phyloP scores from a whole-genome alignment of 2,888 invertebrate species.

The Andrena hattorfiana region DNA sequence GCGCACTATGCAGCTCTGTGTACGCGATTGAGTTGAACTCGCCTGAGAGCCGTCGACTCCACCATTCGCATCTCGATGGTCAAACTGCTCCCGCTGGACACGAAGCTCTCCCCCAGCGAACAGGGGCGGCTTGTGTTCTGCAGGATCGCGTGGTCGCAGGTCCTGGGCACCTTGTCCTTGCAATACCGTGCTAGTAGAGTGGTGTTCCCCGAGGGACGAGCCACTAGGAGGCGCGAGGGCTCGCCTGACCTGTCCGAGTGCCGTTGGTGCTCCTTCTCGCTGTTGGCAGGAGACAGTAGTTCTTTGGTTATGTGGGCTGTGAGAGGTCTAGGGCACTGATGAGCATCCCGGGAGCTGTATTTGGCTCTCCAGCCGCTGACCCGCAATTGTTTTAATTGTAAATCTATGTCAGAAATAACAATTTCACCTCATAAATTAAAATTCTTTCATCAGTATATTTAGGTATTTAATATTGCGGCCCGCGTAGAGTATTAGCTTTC shows the following conservation, averaged over 20 bases:
- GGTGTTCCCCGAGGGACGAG: conserved; percentile 89
- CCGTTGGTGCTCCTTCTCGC: conserved; percentile 83
- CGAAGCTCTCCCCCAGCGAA: conserved; percentile 92
- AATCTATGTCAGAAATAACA: too few species aligned
- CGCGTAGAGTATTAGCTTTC: too few species aligned
- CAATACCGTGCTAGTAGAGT: conserved; percentile 93
- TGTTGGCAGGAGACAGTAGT: conserved; percentile 58
- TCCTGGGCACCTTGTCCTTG: conserved; percentile 92
- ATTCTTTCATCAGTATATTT: too few species aligned
- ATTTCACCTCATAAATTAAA: too few species aligned
- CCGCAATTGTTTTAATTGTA: too few species aligned
- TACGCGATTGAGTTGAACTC: conserved; percentile 78
- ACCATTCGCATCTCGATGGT: conserved; percentile 92
- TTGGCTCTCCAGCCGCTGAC: too few species aligned
- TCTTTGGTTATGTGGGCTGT: too few species aligned
- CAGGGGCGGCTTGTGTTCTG: conserved; percentile 89
- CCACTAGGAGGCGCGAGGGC: conserved; percentile 67
- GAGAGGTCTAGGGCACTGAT: too few species aligned
- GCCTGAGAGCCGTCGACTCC: conserved; percentile 94
- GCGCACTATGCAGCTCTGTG: background rate
- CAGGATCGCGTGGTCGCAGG: conserved; percentile 93
- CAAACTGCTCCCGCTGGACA: conserved; percentile 92
- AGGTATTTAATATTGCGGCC: too few species aligned
- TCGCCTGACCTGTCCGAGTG: conserved; percentile 74
- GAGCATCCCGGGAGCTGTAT: too few species aligned